These are phyloP conservation scores for Halotydeus destructor DNA, from an alignment of 1,140 invertebrate species.

Conservation along the genomic window DNA sequence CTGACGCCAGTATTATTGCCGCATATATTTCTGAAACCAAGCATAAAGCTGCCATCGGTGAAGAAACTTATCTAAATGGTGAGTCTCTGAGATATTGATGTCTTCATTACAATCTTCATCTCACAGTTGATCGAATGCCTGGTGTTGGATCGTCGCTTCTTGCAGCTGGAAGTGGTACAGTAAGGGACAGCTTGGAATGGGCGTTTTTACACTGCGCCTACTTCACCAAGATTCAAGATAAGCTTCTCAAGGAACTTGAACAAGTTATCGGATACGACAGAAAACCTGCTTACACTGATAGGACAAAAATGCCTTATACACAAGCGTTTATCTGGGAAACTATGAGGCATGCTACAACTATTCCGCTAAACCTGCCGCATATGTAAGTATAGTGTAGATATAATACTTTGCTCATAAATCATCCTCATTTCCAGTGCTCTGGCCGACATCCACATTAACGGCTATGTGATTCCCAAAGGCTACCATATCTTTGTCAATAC, in stretches of 20 bases:
- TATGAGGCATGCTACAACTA: constrained; percentile 18
- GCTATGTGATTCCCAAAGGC: constrained; percentile 15
- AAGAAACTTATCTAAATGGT: neutral
- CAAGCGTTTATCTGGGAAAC: constrained; percentile 20
- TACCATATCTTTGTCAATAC: constrained; percentile 38
- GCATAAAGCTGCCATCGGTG: too few relatives aligned
- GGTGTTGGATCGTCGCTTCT: constrained; percentile 18
- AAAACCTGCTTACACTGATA: constrained; percentile 16
- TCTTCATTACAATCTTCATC: neutral
- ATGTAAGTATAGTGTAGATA: too few relatives aligned
- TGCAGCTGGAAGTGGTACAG: constrained; percentile 23
- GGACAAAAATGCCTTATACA: constrained; percentile 18
- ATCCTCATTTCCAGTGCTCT: too few relatives aligned
- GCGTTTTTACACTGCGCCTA: constrained; percentile 20
- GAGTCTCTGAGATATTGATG: neutral
- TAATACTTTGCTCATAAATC: too few relatives aligned
- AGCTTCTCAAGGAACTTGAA: too few relatives aligned
- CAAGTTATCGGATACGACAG: constrained; percentile 19
- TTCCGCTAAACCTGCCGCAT: constrained; percentile 16
- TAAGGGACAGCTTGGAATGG: constrained; percentile 23
- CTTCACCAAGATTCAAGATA: constrained; percentile 24
- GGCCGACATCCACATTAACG: constrained; percentile 11
- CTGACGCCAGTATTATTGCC: constrained; percentile 13
- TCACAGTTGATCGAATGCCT: constrained; percentile 12
- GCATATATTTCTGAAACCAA: constrained; percentile 13